Evolutionary conservation across 1,140 invertebrate genomes (phyloP).

Genomic region (Arctopsyche grandis): DNA sequence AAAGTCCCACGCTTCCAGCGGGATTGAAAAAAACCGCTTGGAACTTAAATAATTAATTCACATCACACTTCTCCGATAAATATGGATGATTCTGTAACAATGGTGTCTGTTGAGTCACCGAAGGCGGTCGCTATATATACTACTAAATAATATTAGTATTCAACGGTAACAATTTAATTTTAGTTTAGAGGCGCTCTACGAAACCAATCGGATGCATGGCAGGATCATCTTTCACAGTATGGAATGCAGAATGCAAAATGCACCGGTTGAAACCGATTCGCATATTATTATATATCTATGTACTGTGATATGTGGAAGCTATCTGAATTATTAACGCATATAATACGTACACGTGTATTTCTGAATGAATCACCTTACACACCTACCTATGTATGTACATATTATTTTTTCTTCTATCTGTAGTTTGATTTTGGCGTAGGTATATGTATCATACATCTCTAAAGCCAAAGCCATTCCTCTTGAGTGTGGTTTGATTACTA

Average conservation of each 20-base stretch:
- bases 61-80: constrained; percentile 42
- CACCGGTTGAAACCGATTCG: not conserved
- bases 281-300: no score
- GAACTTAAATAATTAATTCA: constrained; percentile 34
- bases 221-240: constrained; percentile 5
- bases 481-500: no score
- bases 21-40: not conserved
- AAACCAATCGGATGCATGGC: not conserved
- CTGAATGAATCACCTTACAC: no score
- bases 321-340: no score
- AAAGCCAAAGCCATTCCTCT: no score
- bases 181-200: not conserved
- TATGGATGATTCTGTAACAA: constrained; percentile 43
- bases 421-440: no score
- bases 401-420: no score
- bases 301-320: no score
- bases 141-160: not conserved
- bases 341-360: no score
- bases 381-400: no score
- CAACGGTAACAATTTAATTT: not conserved
- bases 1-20: constrained; percentile 23
- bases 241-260: not conserved
- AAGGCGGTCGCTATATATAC: not conserved
- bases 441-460: no score
- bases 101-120: constrained; percentile 30